Base-by-base conservation (phyloP, 2,888 invertebrate species). In the Synanthedon andrenaeformis region DNA sequence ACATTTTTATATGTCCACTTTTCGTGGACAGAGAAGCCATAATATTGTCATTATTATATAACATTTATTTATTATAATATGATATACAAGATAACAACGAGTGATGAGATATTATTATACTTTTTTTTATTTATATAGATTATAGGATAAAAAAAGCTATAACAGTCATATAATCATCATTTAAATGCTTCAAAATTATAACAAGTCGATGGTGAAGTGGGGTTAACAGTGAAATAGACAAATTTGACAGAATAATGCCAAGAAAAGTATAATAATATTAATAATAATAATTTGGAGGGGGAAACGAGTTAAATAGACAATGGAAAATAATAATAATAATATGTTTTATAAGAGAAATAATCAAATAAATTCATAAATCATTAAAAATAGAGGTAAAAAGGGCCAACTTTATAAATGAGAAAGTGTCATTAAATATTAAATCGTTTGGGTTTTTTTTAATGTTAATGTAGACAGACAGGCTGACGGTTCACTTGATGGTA, bases 1-100 rank as follows among this genome's bases (percentile, higher is more conserved):
- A 54, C n/a, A 54, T 53, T 53, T 35, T 62, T 64, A 75, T 75
- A 75, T 73, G 76, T 76, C 75, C 41, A 41, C 41, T 71, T 76
- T 62, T 65, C 65, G 62, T 64, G 63, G 66, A 65, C 62, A 65
- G 64, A 75, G 69, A 75, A 82, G 79, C 79, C 78, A 84, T 84
- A 5, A 35, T 35, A 85, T 85, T 84, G 83, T 85, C 85, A 74
- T 51, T 74, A 75, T 79, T 74, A 75, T 74, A 75, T 79, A 82
- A 82, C 77, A 82, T 79, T 77, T 62, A 75, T 67, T 73, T 62
- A 75, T 67, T 73, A 72, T 23, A 23, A 23, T 70, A 66, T 75
- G 55, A 54, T 54, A 56, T 55, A 58, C 53, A 50, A 5, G 49
- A 52, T 57, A 58, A 59, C 58, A 59, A 58, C 58, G 74, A 80